Conservation (phyloP, 1,140 invertebrate species). For the Hylaeus volcanicus region DNA sequence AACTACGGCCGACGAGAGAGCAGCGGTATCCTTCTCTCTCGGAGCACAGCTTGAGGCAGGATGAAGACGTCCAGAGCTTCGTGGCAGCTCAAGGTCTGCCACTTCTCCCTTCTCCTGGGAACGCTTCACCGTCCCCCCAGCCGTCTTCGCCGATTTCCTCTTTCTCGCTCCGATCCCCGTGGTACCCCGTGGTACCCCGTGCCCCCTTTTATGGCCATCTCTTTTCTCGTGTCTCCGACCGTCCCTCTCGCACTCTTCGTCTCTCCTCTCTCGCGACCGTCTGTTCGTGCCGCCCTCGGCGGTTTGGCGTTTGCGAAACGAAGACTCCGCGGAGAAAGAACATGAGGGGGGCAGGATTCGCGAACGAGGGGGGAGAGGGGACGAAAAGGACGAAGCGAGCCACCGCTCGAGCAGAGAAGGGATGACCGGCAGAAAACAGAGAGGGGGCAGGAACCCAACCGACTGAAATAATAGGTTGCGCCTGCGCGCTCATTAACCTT, state of each 20-base stretch:
- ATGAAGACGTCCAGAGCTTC: constrained; percentile 79
- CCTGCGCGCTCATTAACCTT: constrained; percentile 81
- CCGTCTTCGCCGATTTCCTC: constrained; percentile 9
- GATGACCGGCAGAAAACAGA: constrained; percentile 49
- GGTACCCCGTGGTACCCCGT: neutral
- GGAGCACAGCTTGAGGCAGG: constrained; percentile 74
- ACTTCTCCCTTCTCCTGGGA: constrained; percentile 74
- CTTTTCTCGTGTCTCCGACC: constrained; percentile 24
- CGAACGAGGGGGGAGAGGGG: constrained; percentile 25
- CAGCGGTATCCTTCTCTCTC: constrained; percentile 60
- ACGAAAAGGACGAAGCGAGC: neutral
- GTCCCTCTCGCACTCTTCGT: constrained; percentile 21
- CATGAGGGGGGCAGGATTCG: too few species aligned
- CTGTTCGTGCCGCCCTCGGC: constrained; percentile 47
- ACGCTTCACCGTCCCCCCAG: constrained; percentile 25
- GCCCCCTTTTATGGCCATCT: neutral
- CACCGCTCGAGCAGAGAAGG: neutral
- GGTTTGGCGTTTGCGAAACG: constrained; percentile 45
- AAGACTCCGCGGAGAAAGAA: neutral
- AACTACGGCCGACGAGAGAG: constrained; percentile 43
- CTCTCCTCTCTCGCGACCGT: neutral
- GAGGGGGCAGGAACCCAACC: constrained; percentile 65
- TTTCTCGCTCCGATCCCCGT: constrained; percentile 23
- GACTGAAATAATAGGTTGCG: constrained; percentile 80
- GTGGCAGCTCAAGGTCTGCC: constrained; percentile 81